phyloP scores from a whole-genome alignment of 2,113 vertebrate genomes.

The Condylura cristata region DNA sequence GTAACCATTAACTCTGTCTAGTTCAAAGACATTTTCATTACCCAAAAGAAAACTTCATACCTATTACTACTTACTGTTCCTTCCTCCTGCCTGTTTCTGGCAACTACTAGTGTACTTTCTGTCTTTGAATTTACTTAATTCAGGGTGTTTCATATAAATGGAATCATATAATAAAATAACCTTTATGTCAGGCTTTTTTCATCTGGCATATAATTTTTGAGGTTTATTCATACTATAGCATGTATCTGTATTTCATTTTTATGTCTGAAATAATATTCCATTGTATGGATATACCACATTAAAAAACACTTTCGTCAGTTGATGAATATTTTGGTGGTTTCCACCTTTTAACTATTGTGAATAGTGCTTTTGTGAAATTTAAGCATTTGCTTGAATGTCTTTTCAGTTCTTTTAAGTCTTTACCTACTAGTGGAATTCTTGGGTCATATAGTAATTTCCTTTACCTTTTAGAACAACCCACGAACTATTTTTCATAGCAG shows the following conservation, averaged over 20 bases:
- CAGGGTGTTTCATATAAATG: no score
- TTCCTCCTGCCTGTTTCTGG: neutral
- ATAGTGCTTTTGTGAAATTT: neutral
- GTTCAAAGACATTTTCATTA: neutral
- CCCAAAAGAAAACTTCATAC: neutral
- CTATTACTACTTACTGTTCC: neutral
- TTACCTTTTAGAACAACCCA: neutral
- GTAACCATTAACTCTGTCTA: neutral
- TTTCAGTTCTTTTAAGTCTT: neutral
- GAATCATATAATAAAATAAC: neutral
- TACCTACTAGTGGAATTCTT: conserved; percentile 8
- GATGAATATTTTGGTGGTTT: neutral
- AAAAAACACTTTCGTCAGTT: neutral
- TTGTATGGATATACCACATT: neutral
- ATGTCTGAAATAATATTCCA: neutral
- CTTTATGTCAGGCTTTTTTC: no score
- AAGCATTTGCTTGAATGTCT: neutral
- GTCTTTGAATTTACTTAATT: no score
- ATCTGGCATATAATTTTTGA: no score
- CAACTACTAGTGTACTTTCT: no score
- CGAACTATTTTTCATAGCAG: neutral
- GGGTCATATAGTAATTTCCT: neutral
- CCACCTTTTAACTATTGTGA: neutral
- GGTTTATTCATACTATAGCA: no score
- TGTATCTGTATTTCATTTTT: neutral